Conservation (phyloP, 2,888 invertebrate genomes). For the Chelonus formosanus region DNA sequence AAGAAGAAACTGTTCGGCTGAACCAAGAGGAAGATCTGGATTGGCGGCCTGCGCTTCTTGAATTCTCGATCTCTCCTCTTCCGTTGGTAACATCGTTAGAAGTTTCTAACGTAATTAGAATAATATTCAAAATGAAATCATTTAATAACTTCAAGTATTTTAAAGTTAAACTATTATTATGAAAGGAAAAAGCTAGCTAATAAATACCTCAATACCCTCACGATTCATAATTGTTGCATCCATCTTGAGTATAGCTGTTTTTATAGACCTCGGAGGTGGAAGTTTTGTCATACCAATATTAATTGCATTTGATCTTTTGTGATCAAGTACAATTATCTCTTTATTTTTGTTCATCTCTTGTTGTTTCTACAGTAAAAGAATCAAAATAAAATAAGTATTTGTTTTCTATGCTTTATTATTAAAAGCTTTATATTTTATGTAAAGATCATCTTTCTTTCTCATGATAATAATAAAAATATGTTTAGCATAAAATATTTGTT, state of each 20-base stretch:
- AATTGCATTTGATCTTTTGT: constrained; percentile 98
- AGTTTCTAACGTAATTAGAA: constrained; percentile 74
- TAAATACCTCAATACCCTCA: constrained; percentile 88
- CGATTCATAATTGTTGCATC: constrained; percentile 97
- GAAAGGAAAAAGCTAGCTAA: no score
- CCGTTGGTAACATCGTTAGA: constrained; percentile 95
- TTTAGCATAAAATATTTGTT: no score
- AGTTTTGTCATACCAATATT: constrained; percentile 99
- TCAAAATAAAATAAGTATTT: no score
- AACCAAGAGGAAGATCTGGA: constrained; percentile 90
- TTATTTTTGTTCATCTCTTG: constrained; percentile 86
- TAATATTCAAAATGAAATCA: no score
- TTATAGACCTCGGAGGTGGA: constrained; percentile 96
- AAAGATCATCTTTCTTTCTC: no score
- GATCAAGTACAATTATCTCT: constrained; percentile 92
- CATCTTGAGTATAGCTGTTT: constrained; percentile 99
- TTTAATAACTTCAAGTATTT: no score
- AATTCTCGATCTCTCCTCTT: constrained; percentile 95
- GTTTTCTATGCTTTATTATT: no score
- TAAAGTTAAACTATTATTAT: no score
- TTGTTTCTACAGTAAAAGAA: constrained; percentile 72
- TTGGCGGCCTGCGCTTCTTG: constrained; percentile 93
- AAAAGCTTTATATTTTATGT: no score
- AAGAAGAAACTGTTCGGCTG: constrained; percentile 98
- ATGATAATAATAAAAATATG: no score